Evolutionary conservation across 2,888 invertebrate genomes (phyloP).

Genomic region (Deilephila porcellus): DNA sequence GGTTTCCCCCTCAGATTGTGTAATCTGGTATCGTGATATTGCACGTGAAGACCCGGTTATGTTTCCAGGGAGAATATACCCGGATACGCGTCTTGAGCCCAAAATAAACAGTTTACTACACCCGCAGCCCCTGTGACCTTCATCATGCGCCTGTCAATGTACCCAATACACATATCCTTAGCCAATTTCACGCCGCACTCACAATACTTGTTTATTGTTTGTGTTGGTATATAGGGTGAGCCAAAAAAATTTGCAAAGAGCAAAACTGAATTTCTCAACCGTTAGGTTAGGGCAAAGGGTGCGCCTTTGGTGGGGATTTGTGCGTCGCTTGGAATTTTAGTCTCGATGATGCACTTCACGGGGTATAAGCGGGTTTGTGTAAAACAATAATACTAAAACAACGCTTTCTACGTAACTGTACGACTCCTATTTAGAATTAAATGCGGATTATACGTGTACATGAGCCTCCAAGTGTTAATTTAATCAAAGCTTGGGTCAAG

Average conservation of each 20-base stretch:
- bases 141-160: constrained; percentile 16
- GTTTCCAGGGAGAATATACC: background rate
- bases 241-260: too few species aligned
- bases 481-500: background rate
- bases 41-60: background rate
- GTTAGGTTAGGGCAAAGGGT: too few species aligned
- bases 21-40: background rate
- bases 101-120: constrained; percentile 12
- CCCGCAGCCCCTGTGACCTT: constrained; percentile 21
- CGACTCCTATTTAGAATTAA: constrained; percentile 30
- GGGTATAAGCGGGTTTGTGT: constrained; percentile 40
- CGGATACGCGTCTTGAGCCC: background rate
- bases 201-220: constrained; percentile 1
- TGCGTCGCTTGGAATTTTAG: constrained; percentile 30
- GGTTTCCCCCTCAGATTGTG: too few species aligned
- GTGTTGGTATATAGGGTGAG: background rate
- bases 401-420: constrained; percentile 37
- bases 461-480: background rate
- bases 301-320: too few species aligned
- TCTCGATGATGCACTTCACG: constrained; percentile 43
- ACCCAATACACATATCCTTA: background rate
- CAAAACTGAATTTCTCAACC: too few species aligned
- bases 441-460: background rate
- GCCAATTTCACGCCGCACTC: background rate
- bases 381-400: constrained; percentile 39